A percentile compares a stretch with the other conserved stretches of the same genome.
Conservation (phyloP, 2,888 invertebrate genomes). For the Lycia hirtaria region DNA sequence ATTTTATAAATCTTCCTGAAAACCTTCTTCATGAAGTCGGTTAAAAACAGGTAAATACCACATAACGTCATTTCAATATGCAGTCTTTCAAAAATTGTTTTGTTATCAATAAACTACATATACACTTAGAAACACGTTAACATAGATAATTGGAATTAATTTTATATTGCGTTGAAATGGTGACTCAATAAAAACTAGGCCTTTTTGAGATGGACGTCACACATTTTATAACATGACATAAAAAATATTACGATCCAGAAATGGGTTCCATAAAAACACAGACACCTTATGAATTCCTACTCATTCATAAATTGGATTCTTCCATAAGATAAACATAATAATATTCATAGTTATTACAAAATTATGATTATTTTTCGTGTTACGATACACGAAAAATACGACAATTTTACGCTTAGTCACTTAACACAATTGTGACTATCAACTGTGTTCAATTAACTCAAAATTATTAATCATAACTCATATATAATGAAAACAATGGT, state of each 20-base stretch:
- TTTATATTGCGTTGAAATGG: constrained; percentile 11
- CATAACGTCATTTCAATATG: too few relatives aligned
- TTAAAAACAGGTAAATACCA: too few relatives aligned
- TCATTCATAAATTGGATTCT: constrained; percentile 6
- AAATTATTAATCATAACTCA: constrained; percentile 16
- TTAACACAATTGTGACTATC: background rate
- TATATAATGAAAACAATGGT: constrained; percentile 8
- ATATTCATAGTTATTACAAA: background rate
- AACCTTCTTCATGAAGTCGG: too few relatives aligned
- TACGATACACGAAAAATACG: too few relatives aligned
- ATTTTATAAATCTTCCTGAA: too few relatives aligned
- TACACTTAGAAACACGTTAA: background rate
- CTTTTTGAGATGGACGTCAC: constrained; percentile 17
- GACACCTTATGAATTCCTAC: constrained; percentile 25
- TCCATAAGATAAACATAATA: background rate
- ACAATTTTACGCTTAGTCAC: background rate
- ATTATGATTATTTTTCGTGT: background rate
- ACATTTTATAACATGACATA: constrained; percentile 31
- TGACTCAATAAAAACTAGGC: constrained; percentile 24
- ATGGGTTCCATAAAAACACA: constrained; percentile 26
- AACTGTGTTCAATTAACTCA: background rate
- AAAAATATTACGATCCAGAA: constrained; percentile 32
- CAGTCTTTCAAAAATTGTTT: too few relatives aligned
- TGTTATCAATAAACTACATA: too few relatives aligned
- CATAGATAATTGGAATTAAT: constrained; percentile 5